Evolutionary conservation across 2,113 vertebrate genomes (phyloP).

Genomic region (Chaetodon auriga): DNA sequence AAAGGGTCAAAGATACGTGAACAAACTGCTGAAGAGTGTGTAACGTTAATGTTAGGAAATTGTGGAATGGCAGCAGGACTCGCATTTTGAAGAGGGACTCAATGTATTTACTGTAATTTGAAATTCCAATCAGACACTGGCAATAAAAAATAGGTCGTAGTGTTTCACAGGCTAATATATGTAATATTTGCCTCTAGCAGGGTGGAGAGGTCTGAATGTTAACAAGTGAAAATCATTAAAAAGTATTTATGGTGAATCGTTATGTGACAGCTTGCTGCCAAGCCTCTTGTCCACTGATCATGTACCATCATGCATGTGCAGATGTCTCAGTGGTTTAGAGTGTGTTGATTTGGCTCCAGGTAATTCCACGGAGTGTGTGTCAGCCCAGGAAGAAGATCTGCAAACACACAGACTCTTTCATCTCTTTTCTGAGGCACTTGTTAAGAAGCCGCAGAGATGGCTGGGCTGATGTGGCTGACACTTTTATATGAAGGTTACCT

Average conservation of each 20-base stretch:
- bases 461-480: conserved; percentile 12
- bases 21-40: neutral
- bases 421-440: conserved; percentile 27
- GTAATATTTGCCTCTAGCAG: neutral
- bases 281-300: neutral
- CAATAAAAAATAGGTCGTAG: no score
- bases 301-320: neutral
- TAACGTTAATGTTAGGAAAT: neutral
- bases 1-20: neutral
- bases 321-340: neutral
- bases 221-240: neutral
- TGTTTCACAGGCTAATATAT: neutral
- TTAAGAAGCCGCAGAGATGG: conserved; percentile 16
- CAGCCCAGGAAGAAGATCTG: neutral
- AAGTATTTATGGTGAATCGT: neutral
- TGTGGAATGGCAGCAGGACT: no score
- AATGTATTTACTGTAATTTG: neutral
- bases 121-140: neutral
- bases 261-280: neutral
- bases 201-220: neutral
- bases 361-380: neutral
- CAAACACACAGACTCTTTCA: conserved; percentile 5
- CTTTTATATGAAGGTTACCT: conserved; percentile 39
- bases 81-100: no score
- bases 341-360: neutral